Conservation (phyloP, 1,140 invertebrate species). For the Mya arenaria region DNA sequence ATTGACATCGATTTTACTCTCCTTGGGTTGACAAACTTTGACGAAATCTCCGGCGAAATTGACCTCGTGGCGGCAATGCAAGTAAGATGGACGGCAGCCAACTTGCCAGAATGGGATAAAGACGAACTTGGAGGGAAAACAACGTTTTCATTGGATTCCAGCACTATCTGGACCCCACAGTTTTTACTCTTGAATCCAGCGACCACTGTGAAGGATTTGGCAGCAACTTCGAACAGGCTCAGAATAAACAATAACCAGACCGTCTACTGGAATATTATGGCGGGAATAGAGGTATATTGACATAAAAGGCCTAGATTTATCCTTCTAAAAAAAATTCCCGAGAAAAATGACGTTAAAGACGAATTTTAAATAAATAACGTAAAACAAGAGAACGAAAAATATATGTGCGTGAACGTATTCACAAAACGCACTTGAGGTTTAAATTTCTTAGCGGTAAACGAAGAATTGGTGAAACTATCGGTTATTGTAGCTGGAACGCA, state of each 20-base stretch:
- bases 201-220: not conserved
- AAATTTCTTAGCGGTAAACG: no score
- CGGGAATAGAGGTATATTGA: conserved; percentile 1
- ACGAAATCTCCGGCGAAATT: conserved; percentile 32
- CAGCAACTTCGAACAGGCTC: not conserved
- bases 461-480: no score
- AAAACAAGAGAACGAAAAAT: no score
- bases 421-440: no score
- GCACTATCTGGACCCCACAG: conserved; percentile 8
- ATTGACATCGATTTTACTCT: not conserved
- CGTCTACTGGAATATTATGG: not conserved
- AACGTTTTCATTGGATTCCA: not conserved
- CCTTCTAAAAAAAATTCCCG: not conserved
- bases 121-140: not conserved
- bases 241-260: not conserved
- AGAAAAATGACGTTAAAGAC: no score
- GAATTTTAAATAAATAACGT: no score
- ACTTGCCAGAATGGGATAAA: conserved; percentile 16
- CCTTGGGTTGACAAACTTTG: not conserved
- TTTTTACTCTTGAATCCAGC: conserved; percentile 1
- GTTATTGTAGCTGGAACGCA: no score
- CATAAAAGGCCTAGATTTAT: not conserved
- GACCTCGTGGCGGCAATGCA: not conserved
- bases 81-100: not conserved
- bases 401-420: no score